phyloP scores from a whole-genome alignment of 1,140 invertebrate genomes.

The Euglossa dilemma region DNA sequence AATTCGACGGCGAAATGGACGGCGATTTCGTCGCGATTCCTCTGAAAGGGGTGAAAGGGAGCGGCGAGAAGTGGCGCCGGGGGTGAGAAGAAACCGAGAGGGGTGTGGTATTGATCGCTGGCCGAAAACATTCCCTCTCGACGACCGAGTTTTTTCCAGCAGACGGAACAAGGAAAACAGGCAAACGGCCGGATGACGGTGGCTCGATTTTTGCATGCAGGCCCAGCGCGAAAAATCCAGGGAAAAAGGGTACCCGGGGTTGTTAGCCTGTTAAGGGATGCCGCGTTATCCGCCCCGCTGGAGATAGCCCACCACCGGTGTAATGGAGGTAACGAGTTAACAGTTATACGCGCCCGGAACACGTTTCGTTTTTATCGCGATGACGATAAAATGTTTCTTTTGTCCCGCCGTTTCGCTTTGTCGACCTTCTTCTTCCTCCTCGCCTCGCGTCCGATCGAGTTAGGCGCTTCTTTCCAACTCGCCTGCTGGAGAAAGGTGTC shows the following conservation, averaged over 20 bases:
- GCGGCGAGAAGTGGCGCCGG: neutral
- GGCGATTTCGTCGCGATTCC: slow-evolving; percentile 36
- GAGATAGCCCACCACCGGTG: neutral
- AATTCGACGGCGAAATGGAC: neutral
- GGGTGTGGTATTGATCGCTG: slow-evolving; percentile 62
- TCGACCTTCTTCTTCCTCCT: too few species aligned
- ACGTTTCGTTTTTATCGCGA: neutral
- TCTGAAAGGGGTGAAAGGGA: slow-evolving; percentile 22
- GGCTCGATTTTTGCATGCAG: slow-evolving; percentile 32
- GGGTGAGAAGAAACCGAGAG: slow-evolving; percentile 7
- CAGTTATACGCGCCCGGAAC: slow-evolving; percentile 2
- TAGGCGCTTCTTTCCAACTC: neutral
- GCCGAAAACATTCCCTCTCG: slow-evolving; percentile 64
- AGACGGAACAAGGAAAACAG: slow-evolving; percentile 8
- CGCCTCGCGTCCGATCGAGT: too few species aligned
- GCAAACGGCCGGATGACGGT: neutral
- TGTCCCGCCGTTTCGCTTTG: neutral
- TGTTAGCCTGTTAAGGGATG: slow-evolving; percentile 14
- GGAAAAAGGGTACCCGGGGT: neutral
- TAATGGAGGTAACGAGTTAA: slow-evolving; percentile 25
- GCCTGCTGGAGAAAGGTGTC: neutral
- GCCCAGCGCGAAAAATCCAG: too few species aligned
- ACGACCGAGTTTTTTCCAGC: slow-evolving; percentile 48
- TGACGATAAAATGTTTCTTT: neutral
- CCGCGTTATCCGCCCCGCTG: neutral